These are phyloP conservation scores for Brachionichthys hirsutus DNA, from an alignment of 2,113 vertebrate genomes.

Conservation along the genomic window DNA sequence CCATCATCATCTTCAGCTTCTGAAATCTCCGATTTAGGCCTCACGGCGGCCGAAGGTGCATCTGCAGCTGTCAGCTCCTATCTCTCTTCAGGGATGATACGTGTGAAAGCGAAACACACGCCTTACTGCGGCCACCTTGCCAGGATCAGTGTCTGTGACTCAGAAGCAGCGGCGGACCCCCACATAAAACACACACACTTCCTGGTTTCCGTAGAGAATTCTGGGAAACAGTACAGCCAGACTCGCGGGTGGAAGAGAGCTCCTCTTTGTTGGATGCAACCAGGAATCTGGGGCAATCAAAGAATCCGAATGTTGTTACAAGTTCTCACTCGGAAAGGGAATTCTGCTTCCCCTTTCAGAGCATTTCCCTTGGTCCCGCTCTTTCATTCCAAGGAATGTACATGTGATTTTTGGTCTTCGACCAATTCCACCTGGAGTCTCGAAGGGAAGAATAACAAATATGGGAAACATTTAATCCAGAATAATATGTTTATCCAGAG, in stretches of 20 bases:
- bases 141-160: conserved; percentile 47
- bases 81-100: conserved; percentile 42
- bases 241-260: conserved; percentile 31
- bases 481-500: conserved; percentile 78
- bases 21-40: conserved; percentile 53
- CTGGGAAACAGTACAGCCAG: conserved; percentile 21
- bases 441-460: conserved; percentile 79
- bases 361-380: conserved; percentile 44
- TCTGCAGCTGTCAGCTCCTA: conserved; percentile 63
- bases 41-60: conserved; percentile 35
- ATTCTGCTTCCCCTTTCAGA: conserved; percentile 62
- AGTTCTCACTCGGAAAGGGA: conserved; percentile 71
- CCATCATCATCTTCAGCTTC: conserved; percentile 39
- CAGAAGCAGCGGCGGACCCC: conserved; percentile 48
- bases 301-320: conserved; percentile 75
- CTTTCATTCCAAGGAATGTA: conserved; percentile 67
- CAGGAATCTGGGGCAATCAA: conserved; percentile 55
- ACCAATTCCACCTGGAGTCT: conserved; percentile 79
- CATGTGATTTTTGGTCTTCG: conserved; percentile 72
- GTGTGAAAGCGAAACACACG: conserved; percentile 12
- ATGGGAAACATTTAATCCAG: conserved; percentile 81
- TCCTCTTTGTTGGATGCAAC: conserved; percentile 63
- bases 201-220: conserved; percentile 48
- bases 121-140: conserved; percentile 23
- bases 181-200: conserved; percentile 37